phyloP scores from a whole-genome alignment of 1,140 invertebrate genomes.

The Saccostrea cuccullata region DNA sequence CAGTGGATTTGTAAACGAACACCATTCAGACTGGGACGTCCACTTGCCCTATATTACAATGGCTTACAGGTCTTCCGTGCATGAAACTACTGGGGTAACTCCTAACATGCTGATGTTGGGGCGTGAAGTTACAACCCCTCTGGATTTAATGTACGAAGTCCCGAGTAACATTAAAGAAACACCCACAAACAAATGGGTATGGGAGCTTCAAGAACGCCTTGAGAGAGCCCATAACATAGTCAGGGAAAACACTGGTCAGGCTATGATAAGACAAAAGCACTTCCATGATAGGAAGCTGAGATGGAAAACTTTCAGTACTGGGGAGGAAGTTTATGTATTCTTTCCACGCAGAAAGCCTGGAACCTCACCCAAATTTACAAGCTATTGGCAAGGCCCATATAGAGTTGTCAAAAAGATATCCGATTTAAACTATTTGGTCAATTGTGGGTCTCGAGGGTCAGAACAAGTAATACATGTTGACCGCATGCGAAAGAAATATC shows the following conservation, averaged over 20 bases:
- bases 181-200: slow-evolving; percentile 22
- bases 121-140: slow-evolving; percentile 41
- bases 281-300: slow-evolving; percentile 13
- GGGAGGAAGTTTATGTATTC: slow-evolving; percentile 39
- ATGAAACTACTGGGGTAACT: slow-evolving; percentile 50
- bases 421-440: not conserved
- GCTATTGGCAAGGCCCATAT: slow-evolving; percentile 42
- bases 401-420: not conserved
- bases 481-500: not conserved
- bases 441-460: not conserved
- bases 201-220: too few relatives aligned
- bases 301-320: slow-evolving; percentile 1
- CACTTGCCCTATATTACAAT: slow-evolving; percentile 55
- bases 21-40: slow-evolving; percentile 60
- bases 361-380: slow-evolving; percentile 36
- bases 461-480: slow-evolving; percentile 19
- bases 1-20: slow-evolving; percentile 41
- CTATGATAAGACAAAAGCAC: slow-evolving; percentile 29
- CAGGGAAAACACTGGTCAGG: slow-evolving; percentile 7
- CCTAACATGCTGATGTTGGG: slow-evolving; percentile 58
- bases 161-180: not conserved
- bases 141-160: slow-evolving; percentile 30
- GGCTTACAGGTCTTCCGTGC: slow-evolving; percentile 52
- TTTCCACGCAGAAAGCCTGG: slow-evolving; percentile 2
- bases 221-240: not conserved